Base-by-base conservation (phyloP, 2,113 vertebrate genomes). In the Semnornis frantzii region DNA sequence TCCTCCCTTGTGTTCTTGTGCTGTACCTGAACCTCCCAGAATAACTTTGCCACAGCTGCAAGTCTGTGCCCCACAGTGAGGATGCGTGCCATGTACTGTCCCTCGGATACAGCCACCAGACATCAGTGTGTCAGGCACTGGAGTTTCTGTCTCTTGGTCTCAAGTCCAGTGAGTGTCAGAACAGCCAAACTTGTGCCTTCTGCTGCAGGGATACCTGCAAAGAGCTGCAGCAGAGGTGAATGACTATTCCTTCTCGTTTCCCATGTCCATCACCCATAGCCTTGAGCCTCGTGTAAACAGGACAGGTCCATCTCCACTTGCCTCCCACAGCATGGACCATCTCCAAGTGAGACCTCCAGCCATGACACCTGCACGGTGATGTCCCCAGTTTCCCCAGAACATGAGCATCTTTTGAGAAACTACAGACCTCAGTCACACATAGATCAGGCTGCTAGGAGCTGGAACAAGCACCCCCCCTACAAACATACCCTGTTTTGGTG, bases 311-410 rank as follows among this genome's bases (percentile, higher is more conserved):
- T 23, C 39, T 66, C 34, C 8, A 9, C 19, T 69, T 54, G n/a
- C 17, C n/a, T 83, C 13, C 59, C 59, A 33, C 23, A 27, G 11
- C 0, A 0, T 50, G 52, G 21, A 62, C n/a, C n/a, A 15, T 21
- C 31, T 73, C 64, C 52, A 50, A 13, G 42, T 8, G 37, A 73
- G 64, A 52, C 27, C 39, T 73, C 69, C 24, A 72, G 34, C n/a
- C 2, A 0, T 25, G 63, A 39, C 25, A 37, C 9, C 81, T 50
- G 39, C 23, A 63, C 23, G 39, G 15, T 5, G 55, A 71, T 3
- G 3, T 18, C 37, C 48, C 63, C 16, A 2, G 15, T 15, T 89
- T 46, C 57, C 24, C 16, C 48, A 79, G 71, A 82, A 48, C 1
- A 68, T 42, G 33, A 86, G 18, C 31, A 68, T 39, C 52, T 82